phyloP scores from a whole-genome alignment of 2,113 vertebrate species.

The Centropristis striata region DNA sequence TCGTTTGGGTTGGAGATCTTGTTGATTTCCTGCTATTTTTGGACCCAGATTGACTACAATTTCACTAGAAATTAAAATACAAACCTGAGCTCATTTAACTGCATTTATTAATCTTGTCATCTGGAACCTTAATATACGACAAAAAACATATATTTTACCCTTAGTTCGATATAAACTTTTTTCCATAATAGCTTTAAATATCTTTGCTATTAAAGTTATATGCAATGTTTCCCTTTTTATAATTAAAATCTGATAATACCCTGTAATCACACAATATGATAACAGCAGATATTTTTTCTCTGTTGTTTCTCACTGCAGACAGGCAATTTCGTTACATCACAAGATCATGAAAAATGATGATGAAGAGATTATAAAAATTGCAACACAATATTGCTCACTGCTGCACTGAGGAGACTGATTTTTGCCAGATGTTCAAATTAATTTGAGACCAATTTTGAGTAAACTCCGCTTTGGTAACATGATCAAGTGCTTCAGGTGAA shows the following conservation, averaged over 20 bases:
- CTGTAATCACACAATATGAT: not conserved
- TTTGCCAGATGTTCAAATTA: constrained; percentile 63
- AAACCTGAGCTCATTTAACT: not conserved
- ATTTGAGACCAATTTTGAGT: constrained; percentile 48
- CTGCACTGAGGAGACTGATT: constrained; percentile 21
- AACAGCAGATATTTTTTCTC: not conserved
- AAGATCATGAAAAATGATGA: constrained; percentile 33
- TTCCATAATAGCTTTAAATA: not conserved
- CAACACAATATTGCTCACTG: not conserved
- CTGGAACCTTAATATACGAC: not conserved
- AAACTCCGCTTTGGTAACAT: constrained; percentile 28
- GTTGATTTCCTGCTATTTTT: too few relatives aligned
- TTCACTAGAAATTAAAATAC: not conserved
- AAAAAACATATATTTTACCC: not conserved
- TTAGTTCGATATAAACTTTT: not conserved
- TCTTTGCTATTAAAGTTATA: too few relatives aligned
- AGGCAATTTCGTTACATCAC: constrained; percentile 22
- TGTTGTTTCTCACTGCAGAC: not conserved
- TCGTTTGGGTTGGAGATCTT: too few relatives aligned
- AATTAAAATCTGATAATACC: not conserved
- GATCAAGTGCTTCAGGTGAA: constrained; percentile 47
- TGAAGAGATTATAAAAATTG: constrained; percentile 20
- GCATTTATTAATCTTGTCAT: not conserved
- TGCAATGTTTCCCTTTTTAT: too few relatives aligned
- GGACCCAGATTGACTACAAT: not conserved